Conservation (phyloP, 2,888 invertebrate species). For the Mantis religiosa region DNA sequence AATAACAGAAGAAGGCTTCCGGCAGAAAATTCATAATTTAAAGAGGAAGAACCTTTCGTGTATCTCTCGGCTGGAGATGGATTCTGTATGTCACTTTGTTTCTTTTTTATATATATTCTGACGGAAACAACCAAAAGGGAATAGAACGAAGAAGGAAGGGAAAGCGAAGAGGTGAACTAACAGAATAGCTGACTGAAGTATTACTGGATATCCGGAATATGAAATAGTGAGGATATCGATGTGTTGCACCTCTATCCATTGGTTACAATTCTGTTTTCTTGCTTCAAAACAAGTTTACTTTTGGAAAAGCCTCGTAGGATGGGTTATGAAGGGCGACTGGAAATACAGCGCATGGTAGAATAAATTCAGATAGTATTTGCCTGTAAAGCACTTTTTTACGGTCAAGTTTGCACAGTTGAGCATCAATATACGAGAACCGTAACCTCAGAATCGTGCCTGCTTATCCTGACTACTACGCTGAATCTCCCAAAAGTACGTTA, state of each 20-base stretch:
- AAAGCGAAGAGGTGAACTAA: background rate
- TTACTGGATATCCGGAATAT: background rate
- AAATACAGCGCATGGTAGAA: background rate
- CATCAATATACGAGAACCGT: too few relatives aligned
- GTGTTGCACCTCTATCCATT: background rate
- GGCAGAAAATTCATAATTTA: background rate
- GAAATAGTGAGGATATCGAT: background rate
- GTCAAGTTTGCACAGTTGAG: too few relatives aligned
- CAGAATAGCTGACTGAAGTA: background rate
- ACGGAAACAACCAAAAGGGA: background rate
- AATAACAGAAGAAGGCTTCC: background rate
- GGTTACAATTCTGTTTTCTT: background rate
- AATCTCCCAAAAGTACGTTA: too few relatives aligned
- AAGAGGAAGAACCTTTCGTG: background rate
- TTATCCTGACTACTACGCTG: too few relatives aligned
- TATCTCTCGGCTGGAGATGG: background rate
- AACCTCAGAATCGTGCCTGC: too few relatives aligned
- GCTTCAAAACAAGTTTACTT: background rate
- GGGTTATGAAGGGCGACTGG: too few relatives aligned
- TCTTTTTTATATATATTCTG: background rate
- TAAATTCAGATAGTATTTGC: background rate
- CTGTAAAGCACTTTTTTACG: too few relatives aligned
- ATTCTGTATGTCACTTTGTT: background rate
- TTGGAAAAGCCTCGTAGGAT: background rate
- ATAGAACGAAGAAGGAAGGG: background rate